Percentiles rank a stretch among this genome's conserved stretches.
Evolutionary conservation across 2,113 vertebrate genomes (phyloP).

Genomic region (Bolborhynchus lineola): DNA sequence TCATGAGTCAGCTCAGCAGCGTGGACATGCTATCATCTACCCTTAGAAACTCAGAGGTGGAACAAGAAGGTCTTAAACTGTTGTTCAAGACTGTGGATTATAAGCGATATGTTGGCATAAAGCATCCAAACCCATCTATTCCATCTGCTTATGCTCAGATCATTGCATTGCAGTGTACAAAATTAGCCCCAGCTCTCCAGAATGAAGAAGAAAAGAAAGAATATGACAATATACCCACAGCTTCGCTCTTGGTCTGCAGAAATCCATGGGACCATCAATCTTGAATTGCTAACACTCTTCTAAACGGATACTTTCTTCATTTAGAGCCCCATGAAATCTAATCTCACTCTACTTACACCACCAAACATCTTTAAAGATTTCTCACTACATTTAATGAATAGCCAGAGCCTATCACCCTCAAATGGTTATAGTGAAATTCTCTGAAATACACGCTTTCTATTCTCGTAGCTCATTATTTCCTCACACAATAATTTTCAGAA

Average conservation of each 20-base stretch:
- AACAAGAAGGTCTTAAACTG: background rate
- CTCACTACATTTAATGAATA: background rate
- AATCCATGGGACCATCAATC: background rate
- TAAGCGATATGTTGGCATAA: background rate
- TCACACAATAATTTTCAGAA: slow-evolving; percentile 20
- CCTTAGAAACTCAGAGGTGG: background rate
- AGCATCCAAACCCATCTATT: background rate
- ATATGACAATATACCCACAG: background rate
- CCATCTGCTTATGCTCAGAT: background rate
- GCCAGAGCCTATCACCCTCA: background rate
- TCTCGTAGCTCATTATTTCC: slow-evolving; percentile 33
- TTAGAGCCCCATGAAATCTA: background rate
- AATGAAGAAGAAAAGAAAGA: background rate
- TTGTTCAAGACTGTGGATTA: background rate
- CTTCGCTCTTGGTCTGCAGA: background rate
- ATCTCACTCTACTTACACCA: background rate
- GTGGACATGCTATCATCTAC: background rate
- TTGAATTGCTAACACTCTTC: background rate
- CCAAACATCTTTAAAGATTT: background rate
- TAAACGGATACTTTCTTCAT: background rate
- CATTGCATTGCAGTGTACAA: background rate
- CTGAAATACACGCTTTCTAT: background rate
- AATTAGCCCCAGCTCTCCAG: background rate
- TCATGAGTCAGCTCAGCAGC: background rate
- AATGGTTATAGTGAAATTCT: slow-evolving; percentile 4